Percentiles rank a stretch among this genome's conserved stretches.
phyloP scores from a whole-genome alignment of 2,113 vertebrate species.

The Morone chrysops region DNA sequence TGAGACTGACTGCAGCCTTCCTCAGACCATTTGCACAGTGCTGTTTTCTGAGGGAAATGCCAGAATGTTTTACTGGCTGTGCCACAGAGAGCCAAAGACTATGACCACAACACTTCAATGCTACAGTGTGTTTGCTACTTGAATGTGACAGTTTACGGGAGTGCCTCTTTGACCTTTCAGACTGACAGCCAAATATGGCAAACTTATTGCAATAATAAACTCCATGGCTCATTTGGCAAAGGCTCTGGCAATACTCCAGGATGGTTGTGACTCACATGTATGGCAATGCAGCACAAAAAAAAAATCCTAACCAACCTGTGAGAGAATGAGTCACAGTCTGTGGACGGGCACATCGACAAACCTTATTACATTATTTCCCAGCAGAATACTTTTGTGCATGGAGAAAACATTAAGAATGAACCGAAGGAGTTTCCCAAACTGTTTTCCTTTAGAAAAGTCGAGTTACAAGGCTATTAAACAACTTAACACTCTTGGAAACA shows the following conservation, averaged over 20 bases:
- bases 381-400: conserved; percentile 44
- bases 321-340: conserved; percentile 71
- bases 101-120: conserved; percentile 16
- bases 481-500: conserved; percentile 29
- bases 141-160: background rate
- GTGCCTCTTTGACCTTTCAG: conserved; percentile 5
- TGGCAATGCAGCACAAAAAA: conserved; percentile 22
- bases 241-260: conserved; percentile 20
- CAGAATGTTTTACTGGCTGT: conserved; percentile 53
- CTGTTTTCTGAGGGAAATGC: conserved; percentile 67
- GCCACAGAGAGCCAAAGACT: conserved; percentile 43
- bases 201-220: conserved; percentile 16
- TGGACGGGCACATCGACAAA: conserved; percentile 44
- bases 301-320: conserved; percentile 32
- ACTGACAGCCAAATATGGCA: background rate
- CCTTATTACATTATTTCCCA: conserved; percentile 62
- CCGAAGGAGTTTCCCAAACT: conserved; percentile 46
- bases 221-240: conserved; percentile 6
- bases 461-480: conserved; percentile 52
- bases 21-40: conserved; percentile 53
- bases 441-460: conserved; percentile 18
- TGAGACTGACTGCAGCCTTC: conserved; percentile 53
- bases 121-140: background rate
- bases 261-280: conserved; percentile 36
- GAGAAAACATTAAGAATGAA: conserved; percentile 58